A percentile compares a stretch with the other conserved stretches of the same genome.
Evolutionary conservation across 1,140 invertebrate genomes (phyloP).

Genomic region (Acyrthosiphon pisum): DNA sequence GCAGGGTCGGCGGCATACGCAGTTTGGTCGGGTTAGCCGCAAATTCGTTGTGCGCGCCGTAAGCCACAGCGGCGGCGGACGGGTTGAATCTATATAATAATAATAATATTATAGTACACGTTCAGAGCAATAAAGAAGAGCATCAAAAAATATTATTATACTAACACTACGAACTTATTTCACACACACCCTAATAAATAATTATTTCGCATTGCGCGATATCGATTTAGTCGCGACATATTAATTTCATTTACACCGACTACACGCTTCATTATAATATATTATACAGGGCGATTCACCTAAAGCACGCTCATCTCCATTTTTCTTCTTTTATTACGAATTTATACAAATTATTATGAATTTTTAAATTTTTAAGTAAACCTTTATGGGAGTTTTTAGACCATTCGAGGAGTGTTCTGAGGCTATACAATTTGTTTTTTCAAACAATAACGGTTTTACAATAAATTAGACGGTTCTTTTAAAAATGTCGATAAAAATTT

Average conservation of each 20-base stretch:
- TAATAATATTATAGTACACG: not conserved
- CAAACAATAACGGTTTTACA: too few relatives aligned
- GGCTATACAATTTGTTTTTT: too few relatives aligned
- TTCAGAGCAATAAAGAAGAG: not conserved
- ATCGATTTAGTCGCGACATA: not conserved
- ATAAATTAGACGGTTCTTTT: too few relatives aligned
- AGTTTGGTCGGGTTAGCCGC: slow-evolving; percentile 12
- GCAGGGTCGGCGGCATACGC: not conserved
- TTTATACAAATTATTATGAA: not conserved
- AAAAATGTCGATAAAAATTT: too few relatives aligned
- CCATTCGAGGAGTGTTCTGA: too few relatives aligned
- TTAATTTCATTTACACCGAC: not conserved
- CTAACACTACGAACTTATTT: not conserved
- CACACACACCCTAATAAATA: not conserved
- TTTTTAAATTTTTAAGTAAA: not conserved
- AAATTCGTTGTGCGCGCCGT: not conserved
- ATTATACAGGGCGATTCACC: not conserved
- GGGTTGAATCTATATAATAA: slow-evolving; percentile 19
- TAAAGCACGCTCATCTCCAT: accelerated
- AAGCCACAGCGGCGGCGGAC: not conserved
- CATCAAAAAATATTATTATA: not conserved
- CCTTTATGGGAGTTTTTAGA: not conserved
- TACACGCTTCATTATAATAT: not conserved
- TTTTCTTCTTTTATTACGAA: not conserved
- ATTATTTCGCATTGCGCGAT: not conserved